Evolutionary conservation across 1,140 invertebrate genomes (phyloP), one percentile per base, ranked within the genome.

Genomic region (Drosophila jambulina): DNA sequence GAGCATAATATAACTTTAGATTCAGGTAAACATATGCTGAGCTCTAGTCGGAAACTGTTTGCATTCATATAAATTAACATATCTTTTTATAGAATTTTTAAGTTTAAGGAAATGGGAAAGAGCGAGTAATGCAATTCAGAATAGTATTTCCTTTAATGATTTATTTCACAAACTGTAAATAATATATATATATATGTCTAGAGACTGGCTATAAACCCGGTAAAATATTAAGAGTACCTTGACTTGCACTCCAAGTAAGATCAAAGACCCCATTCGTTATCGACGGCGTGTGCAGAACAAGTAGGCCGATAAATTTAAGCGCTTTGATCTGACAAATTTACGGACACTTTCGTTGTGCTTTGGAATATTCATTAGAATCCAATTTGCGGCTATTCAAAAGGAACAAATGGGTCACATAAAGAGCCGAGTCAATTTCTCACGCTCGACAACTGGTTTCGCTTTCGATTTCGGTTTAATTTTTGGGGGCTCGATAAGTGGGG

Each of bases 401-500:
- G 67, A 74, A 87, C 48, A 87, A 84, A 90, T 84, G 80, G 74
- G 77, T 87, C 78, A 74, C 60, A 78, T 61, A 58, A 71, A 71
- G 58, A 67, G 53, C 40, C 48, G 32, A 63, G 61, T 63, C 53
- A 57, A 78, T 84, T 88, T 88, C 85, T 88, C 84, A 90, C 84
- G 85, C 65, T 78, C 34, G 53, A 25, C 49, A 88, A 87, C 83
- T 45, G 83, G 83, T 87, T 87, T 79, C 32, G 36, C 25, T 29
- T 25, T 42, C 45, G 34, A 42, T 72, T 48, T 72, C 23, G 15
- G 4, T 45, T 29, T n/a, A 38, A 36, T 57, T 56, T 75, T 78
- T 36, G 58, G 65, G 58, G 36, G 64, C 56, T 61, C 43, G 42
- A 53, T 45, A 56, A 56, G 29, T 27, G 48, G 36, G 21, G 46